Evolutionary conservation across 2,797 vertebrate species (phyloP).

Genomic region (Morus bassanus): DNA sequence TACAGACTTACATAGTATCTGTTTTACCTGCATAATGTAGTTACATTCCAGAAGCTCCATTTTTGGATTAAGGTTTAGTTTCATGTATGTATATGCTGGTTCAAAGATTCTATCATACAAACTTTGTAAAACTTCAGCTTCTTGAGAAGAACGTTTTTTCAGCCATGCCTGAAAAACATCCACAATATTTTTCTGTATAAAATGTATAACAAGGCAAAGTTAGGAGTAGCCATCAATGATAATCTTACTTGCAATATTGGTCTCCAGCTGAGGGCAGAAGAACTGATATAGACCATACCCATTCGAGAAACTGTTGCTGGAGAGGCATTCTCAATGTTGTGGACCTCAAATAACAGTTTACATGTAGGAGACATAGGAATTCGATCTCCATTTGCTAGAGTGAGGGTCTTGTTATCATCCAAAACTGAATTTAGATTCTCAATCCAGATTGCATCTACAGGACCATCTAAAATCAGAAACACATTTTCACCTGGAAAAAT

Average conservation of each 20-base stretch:
- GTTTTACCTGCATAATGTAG: constrained; percentile 74
- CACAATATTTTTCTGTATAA: neutral
- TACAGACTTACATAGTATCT: neutral
- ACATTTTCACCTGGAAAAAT: constrained; percentile 75
- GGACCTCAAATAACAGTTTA: constrained; percentile 80
- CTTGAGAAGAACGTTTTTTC: constrained; percentile 73
- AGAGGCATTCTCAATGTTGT: constrained; percentile 80
- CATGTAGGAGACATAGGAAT: constrained; percentile 79
- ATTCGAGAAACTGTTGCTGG: constrained; percentile 80
- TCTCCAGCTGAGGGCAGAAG: constrained; percentile 76
- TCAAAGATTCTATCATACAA: constrained; percentile 82
- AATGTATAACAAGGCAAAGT: neutral
- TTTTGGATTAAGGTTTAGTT: constrained; percentile 76
- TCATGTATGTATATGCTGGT: constrained; percentile 77
- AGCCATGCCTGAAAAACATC: constrained; percentile 79
- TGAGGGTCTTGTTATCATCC: constrained; percentile 81
- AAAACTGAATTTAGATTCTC: constrained; percentile 82
- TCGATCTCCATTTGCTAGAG: constrained; percentile 78
- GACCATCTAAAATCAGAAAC: constrained; percentile 80
- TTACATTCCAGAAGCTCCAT: constrained; percentile 79
- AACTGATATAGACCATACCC: constrained; percentile 82
- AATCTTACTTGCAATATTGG: constrained; percentile 74
- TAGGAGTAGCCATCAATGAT: neutral
- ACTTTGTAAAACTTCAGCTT: constrained; percentile 71
- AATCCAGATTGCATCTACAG: constrained; percentile 81